Evolutionary conservation across 2,113 vertebrate genomes (phyloP).

Genomic region (Heterotis niloticus): DNA sequence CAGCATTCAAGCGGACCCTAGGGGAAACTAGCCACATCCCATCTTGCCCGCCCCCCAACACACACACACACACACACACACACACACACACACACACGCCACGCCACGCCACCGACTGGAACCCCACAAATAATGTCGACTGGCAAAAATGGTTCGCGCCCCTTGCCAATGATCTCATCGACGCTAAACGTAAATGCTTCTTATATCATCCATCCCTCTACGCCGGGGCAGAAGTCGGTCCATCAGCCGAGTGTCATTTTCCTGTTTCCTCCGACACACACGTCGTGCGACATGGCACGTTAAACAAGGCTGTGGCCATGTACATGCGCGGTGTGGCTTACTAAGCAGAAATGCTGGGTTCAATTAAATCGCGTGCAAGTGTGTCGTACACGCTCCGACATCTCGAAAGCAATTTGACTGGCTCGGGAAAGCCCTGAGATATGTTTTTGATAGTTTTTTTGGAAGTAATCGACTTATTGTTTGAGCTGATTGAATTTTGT

Average conservation of each 20-base stretch:
- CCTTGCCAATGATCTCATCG: slow-evolving; percentile 37
- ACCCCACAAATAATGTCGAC: slow-evolving; percentile 46
- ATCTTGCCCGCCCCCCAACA: no score
- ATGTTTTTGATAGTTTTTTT: not conserved
- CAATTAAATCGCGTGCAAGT: slow-evolving; percentile 53
- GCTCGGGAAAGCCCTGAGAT: slow-evolving; percentile 45
- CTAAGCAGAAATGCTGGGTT: slow-evolving; percentile 47
- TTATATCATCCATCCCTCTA: slow-evolving; percentile 60
- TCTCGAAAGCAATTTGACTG: slow-evolving; percentile 52
- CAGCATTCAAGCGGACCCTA: not conserved
- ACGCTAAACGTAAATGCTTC: slow-evolving; percentile 59
- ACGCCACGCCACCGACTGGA: slow-evolving; percentile 1
- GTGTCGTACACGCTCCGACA: slow-evolving; percentile 29
- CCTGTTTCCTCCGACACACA: slow-evolving; percentile 29
- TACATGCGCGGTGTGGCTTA: slow-evolving; percentile 45
- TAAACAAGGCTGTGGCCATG: slow-evolving; percentile 53
- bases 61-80: no score
- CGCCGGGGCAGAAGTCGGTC: slow-evolving; percentile 55
- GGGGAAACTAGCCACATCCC: slow-evolving; percentile 13
- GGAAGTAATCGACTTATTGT: slow-evolving; percentile 58
- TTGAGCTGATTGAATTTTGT: slow-evolving; percentile 58
- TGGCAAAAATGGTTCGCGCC: slow-evolving; percentile 44
- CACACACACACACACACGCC: no score
- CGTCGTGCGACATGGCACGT: slow-evolving; percentile 35
- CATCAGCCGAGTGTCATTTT: slow-evolving; percentile 55